phyloP scores from a whole-genome alignment of 2,888 invertebrate species.

The Sphaerophoria taeniata region DNA sequence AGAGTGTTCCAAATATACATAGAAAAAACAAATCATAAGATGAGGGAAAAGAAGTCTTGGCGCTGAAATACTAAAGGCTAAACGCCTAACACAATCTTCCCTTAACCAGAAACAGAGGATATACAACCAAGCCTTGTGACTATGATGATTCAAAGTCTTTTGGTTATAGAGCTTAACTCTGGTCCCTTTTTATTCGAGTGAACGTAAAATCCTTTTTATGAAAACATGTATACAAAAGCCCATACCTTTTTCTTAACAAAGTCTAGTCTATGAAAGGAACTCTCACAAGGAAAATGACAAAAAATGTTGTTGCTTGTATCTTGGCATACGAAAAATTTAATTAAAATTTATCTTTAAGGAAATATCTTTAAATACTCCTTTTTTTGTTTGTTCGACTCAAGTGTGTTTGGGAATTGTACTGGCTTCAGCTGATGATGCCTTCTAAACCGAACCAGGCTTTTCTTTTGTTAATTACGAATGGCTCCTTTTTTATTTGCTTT shows the following conservation, averaged over 20 bases:
- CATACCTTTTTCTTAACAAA: slow-evolving; percentile 10
- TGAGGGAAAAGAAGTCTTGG: slow-evolving; percentile 29
- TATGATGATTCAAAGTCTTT: slow-evolving; percentile 44
- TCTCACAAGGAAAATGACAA: slow-evolving; percentile 33
- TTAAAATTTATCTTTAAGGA: slow-evolving; percentile 64
- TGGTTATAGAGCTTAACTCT: slow-evolving; percentile 63
- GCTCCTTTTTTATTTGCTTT: neutral
- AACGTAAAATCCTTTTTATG: slow-evolving; percentile 19
- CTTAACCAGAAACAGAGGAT: slow-evolving; percentile 20
- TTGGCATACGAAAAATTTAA: slow-evolving; percentile 54
- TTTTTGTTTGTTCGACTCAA: neutral
- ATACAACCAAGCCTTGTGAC: neutral
- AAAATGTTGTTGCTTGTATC: slow-evolving; percentile 32
- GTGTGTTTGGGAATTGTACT: neutral
- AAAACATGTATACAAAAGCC: slow-evolving; percentile 11
- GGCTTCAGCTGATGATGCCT: slow-evolving; percentile 4
- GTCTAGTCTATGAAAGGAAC: slow-evolving; percentile 37
- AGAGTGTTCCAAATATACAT: slow-evolving; percentile 44
- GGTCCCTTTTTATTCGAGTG: slow-evolving; percentile 22
- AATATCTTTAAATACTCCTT: slow-evolving; percentile 52
- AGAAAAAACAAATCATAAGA: slow-evolving; percentile 24
- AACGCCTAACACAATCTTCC: slow-evolving; percentile 8
- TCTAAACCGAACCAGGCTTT: neutral
- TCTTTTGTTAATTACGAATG: slow-evolving; percentile 5
- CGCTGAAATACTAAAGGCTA: slow-evolving; percentile 35